These are phyloP conservation scores for Leptinotarsa defecta DNA, from an alignment of 1,140 invertebrate species.

Conservation along the genomic window DNA sequence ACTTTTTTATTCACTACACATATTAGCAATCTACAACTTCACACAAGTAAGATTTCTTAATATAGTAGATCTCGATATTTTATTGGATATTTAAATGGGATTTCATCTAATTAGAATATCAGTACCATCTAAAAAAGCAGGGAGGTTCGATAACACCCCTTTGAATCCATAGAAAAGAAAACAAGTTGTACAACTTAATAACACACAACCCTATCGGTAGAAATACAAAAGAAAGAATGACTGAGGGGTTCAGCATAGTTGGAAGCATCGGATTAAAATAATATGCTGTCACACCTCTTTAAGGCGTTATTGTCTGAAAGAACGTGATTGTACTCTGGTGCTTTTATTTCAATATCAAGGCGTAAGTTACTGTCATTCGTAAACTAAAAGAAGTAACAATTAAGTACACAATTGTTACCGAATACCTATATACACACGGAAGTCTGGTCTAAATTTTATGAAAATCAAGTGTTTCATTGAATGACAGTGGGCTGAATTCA, in stretches of 20 bases:
- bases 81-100: background rate
- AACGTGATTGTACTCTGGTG: background rate
- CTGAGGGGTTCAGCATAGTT: background rate
- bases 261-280: background rate
- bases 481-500: too few species aligned
- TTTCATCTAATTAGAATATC: conserved; percentile 15
- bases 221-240: background rate
- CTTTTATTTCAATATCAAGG: conserved; percentile 5
- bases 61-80: background rate
- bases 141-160: conserved; percentile 6
- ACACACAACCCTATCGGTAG: conserved; percentile 8
- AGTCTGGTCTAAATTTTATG: too few species aligned
- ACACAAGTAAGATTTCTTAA: too few species aligned
- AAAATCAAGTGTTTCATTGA: too few species aligned
- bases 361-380: conserved; percentile 3
- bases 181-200: conserved; percentile 21
- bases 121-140: background rate
- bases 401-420: too few species aligned
- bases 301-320: conserved; percentile 1
- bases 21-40: too few species aligned
- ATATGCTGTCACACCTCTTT: conserved; percentile 6
- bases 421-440: too few species aligned
- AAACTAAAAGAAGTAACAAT: background rate
- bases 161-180: conserved; percentile 2
- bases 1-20: too few species aligned